Conservation (phyloP, 2,888 invertebrate species). For the Agrotis ipsilon region DNA sequence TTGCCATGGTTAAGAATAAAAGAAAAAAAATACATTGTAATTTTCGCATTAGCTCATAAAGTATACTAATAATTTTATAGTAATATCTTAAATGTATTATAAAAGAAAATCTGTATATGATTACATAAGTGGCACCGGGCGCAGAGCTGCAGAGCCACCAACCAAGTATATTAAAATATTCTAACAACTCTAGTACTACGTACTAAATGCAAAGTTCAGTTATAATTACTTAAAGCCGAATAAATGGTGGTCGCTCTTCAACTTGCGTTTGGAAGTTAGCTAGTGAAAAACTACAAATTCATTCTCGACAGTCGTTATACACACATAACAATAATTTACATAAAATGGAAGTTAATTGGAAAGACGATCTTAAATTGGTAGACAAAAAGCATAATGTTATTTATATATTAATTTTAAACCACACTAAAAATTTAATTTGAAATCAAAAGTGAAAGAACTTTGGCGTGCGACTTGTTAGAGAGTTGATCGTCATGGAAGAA, state of each 20-base stretch:
- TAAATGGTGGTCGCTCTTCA: conserved; percentile 13
- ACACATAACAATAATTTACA: background rate
- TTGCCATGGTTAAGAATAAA: background rate
- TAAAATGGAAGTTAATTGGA: conserved; percentile 9
- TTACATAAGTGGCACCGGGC: background rate
- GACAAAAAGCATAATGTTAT: conserved; percentile 6
- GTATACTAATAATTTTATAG: background rate
- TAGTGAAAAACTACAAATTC: conserved; percentile 26
- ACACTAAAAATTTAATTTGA: background rate
- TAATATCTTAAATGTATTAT: background rate
- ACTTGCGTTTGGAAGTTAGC: conserved; percentile 5
- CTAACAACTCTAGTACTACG: conserved; percentile 21
- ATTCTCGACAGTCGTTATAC: background rate
- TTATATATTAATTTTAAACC: background rate
- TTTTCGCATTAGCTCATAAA: background rate
- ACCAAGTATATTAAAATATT: conserved; percentile 19
- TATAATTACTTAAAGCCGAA: conserved; percentile 19
- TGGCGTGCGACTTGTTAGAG: conserved; percentile 23
- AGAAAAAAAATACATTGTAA: background rate
- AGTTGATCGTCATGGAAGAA: conserved; percentile 39
- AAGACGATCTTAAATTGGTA: background rate
- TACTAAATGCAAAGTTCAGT: conserved; percentile 41
- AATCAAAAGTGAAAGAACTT: conserved; percentile 19
- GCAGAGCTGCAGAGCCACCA: conserved; percentile 19
- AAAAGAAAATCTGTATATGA: background rate